Conservation (phyloP, 2,797 vertebrate species). For the Sardinella longiceps region DNA sequence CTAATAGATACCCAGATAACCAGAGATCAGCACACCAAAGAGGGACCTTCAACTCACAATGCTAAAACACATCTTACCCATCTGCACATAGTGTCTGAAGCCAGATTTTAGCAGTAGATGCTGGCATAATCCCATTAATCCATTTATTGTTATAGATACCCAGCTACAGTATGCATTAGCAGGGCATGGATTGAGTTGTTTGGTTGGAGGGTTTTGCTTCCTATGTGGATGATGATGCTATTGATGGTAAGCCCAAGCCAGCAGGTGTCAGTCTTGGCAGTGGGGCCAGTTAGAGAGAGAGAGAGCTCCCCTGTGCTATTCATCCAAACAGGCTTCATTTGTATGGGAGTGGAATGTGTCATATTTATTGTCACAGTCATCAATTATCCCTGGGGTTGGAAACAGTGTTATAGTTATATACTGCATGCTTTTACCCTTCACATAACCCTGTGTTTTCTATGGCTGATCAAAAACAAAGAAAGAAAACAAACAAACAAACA, state of each 20-base stretch:
- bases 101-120: too few species aligned
- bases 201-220: background rate
- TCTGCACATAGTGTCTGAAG: too few species aligned
- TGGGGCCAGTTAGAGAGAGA: background rate
- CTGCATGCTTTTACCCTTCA: background rate
- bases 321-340: background rate
- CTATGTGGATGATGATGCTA: background rate
- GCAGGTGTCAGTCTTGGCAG: slow-evolving; percentile 2
- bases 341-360: background rate
- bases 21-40: too few species aligned
- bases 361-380: background rate
- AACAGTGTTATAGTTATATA: background rate
- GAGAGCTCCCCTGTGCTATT: background rate
- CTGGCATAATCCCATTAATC: too few species aligned
- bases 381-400: background rate
- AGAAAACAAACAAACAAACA: background rate
- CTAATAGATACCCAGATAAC: too few species aligned
- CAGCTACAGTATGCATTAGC: too few species aligned
- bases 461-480: background rate
- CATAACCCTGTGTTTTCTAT: background rate
- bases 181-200: background rate
- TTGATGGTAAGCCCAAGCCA: background rate
- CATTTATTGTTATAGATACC: too few species aligned
- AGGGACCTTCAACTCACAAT: too few species aligned
- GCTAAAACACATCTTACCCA: too few species aligned